Base-by-base conservation (phyloP, 2,888 invertebrate genomes). In the Mesoligia furuncula region DNA sequence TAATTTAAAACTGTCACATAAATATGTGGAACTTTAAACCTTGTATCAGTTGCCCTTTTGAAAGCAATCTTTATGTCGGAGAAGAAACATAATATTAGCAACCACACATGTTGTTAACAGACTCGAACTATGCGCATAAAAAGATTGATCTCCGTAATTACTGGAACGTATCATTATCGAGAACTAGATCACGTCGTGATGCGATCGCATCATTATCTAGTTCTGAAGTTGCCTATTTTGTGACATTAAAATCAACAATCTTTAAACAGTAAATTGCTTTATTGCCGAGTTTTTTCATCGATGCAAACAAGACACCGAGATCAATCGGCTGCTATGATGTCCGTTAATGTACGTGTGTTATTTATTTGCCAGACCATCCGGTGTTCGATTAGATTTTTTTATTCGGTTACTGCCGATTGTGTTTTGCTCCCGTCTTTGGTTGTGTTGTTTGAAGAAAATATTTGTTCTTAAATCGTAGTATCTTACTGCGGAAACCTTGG, bases 161-260 rank as follows among this genome's bases (percentile, higher is more conserved):
- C 80, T 82, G 54, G 71, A 87, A 88, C 84, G 81, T 88, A 85
- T 88, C 85, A 88, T 88, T 88, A 88, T 85, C 81, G 75, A 67
- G 85, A 87, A 85, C 81, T 85, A 79, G 87, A 88, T 84, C 85
- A 81, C 68, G 27, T 79, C 67, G 79, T 75, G 61, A 75, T 83
- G 64, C 80, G 87, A 84, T 83, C 83, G 79, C 77, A 45, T 87
- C 84, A 84, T 88, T 88, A 88, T 80, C 88, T 80, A 69, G 85
- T 85, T 85, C 77, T 68, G 65, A 79, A 75, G 79, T 87, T 62
- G 76, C 59, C 82, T 76, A 88, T 89, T 84, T 86, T 87, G 84
- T 89, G 87, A 88, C 85, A 89, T 85, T 81, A 89, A 88, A 89
- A 88, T 88, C 88, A 86, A 88, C 88, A 87, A 79, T 67, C 73